A percentile compares a stretch with the other conserved stretches of the same genome.
These are phyloP conservation scores for Notodonta ziczac DNA, from an alignment of 2,888 invertebrate species.

Conservation along the genomic window DNA sequence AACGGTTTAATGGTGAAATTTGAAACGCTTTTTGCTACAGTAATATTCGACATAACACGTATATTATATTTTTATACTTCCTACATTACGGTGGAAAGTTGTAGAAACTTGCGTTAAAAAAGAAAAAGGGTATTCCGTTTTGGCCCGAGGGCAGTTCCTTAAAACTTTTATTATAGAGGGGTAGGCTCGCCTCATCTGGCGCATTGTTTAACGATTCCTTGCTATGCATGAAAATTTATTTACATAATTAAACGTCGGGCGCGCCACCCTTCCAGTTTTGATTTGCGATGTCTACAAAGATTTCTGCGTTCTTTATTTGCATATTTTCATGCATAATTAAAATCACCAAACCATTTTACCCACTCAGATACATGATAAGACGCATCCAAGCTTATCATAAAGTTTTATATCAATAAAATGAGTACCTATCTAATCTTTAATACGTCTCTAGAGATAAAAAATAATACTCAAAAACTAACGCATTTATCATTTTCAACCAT, in stretches of 20 bases:
- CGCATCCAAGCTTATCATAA: neutral
- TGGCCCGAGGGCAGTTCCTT: conserved; percentile 66
- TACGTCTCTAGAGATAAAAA: too few relatives aligned
- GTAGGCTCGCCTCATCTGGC: conserved; percentile 67
- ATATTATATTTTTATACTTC: neutral
- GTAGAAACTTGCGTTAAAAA: conserved; percentile 46
- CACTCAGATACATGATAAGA: neutral
- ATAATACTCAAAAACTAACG: neutral
- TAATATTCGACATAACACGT: conserved; percentile 2
- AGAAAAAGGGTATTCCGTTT: conserved; percentile 57
- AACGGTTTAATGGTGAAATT: conserved; percentile 40
- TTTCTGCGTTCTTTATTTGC: conserved; percentile 67
- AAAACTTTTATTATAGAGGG: conserved; percentile 70
- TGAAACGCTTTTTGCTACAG: conserved; percentile 20
- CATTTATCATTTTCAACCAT: neutral
- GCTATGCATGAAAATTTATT: conserved; percentile 80
- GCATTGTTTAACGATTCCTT: conserved; percentile 77
- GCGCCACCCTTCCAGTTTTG: conserved; percentile 65
- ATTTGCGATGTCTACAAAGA: conserved; percentile 78
- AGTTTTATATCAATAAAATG: neutral
- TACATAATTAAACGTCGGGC: conserved; percentile 79
- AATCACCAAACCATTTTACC: conserved; percentile 10
- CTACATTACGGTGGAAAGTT: conserved; percentile 17
- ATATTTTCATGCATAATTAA: conserved; percentile 74
- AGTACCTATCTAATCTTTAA: neutral